Evolutionary conservation across 2,113 vertebrate genomes (phyloP).

Genomic region (Aythya baeri): DNA sequence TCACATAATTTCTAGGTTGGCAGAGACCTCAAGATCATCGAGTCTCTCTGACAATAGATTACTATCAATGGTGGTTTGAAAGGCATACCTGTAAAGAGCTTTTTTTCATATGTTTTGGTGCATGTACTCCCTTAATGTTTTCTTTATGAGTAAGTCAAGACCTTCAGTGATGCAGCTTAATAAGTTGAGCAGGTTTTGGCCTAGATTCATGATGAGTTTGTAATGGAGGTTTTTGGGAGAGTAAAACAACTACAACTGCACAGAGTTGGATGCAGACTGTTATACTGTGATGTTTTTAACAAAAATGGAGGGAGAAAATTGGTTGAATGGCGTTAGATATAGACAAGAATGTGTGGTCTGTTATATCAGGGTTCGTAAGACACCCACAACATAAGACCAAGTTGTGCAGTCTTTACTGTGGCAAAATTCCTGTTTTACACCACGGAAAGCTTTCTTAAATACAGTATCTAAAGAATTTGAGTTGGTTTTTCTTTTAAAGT

Average conservation of each 20-base stretch:
- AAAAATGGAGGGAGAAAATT: not conserved
- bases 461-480: not conserved
- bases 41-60: not conserved
- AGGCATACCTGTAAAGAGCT: not conserved
- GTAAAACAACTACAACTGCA: not conserved
- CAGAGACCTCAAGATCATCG: no score
- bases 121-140: not conserved
- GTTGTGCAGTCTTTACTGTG: not conserved
- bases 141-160: not conserved
- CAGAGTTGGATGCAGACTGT: not conserved
- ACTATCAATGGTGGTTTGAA: not conserved
- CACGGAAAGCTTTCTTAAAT: not conserved
- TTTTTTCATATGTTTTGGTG: not conserved
- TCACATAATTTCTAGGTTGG: no score
- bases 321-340: not conserved
- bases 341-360: not conserved
- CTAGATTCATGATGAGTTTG: not conserved
- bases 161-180: not conserved
- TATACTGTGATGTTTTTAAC: not conserved
- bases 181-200: not conserved
- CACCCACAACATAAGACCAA: not conserved
- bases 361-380: not conserved
- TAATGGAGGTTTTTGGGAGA: not conserved
- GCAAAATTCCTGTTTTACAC: not conserved
- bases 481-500: conserved; percentile 2